Evolutionary conservation across 2,888 invertebrate genomes (phyloP), one percentile per base, ranked within the genome.

Genomic region (Cantharis rustica): DNA sequence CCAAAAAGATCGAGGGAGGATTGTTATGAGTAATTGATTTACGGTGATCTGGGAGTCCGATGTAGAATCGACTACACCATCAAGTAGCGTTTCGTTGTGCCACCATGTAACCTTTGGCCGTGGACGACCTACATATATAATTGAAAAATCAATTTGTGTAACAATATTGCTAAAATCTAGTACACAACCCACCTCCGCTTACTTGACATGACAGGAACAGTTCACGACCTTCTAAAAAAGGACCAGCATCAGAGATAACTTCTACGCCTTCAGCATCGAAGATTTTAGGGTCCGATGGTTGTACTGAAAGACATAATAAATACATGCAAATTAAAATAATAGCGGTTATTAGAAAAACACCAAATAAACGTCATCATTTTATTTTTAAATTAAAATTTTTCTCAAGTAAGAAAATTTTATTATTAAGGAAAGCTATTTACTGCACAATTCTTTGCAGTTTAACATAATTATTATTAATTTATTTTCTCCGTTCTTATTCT

Each of bases 131-230:
- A 85, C 7, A 23, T 23, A 20, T 23, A 87, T 83, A 80, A 23
- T 7, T 20, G 31, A 47, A 70, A 70, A 16, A 71, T 27, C 26
- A 68, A 68, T 68, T 20, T 15, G 9, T 23, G 10, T n/a, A 23
- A 16, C 23, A 68, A 66, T 27, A 27, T n/a, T 7, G n/a, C 3
- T 2, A 23, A 66, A n/a, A 47, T 11, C 7, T 68, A 47, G 61
- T 26, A 66, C 20, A 61, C 31, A 73, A 86, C 90, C 91, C 90
- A 96, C 96, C 97, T 89, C 96, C 96, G 83, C 92, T 91, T 76
- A 96, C 96, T 89, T 95, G 94, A 88, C 97, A 97, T 79, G 94
- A 94, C 75, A 97, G 90, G 82, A 94, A 93, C 76, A 97, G 90
- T 85, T 94, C 94, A 85, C 95, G 94, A 72, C 95, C 96, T 89